Conservation (phyloP, 2,797 vertebrate species). For the Menidia menidia region DNA sequence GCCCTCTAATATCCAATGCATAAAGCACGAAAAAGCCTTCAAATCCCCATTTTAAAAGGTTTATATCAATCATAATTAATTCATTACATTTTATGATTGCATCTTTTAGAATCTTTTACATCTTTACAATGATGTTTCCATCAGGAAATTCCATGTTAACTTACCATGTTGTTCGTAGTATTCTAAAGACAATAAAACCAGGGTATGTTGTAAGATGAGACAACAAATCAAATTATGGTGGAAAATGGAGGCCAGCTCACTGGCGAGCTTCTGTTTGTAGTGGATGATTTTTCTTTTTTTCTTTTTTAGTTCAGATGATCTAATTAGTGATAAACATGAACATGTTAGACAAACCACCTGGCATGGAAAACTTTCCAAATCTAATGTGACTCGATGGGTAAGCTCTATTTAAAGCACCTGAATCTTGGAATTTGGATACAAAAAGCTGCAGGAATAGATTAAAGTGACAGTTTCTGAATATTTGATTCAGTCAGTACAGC, state of each 20-base stretch:
- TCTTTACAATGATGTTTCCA: not conserved
- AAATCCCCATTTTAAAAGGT: no score
- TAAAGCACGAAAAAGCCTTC: no score
- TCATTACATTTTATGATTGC: no score
- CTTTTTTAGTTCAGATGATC: conserved; percentile 15
- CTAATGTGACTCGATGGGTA: not conserved
- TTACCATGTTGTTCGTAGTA: not conserved
- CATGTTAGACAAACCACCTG: conserved; percentile 11
- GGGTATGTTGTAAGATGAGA: not conserved
- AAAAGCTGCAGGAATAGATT: not conserved
- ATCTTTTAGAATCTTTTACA: no score
- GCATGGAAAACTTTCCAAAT: conserved; percentile 7
- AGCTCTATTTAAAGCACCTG: not conserved
- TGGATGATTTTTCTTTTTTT: not conserved
- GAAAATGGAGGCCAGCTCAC: conserved; percentile 6
- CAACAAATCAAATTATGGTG: not conserved
- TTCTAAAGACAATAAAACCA: not conserved
- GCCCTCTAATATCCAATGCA: no score
- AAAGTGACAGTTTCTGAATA: not conserved
- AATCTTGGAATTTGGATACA: not conserved
- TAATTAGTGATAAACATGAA: conserved; percentile 25
- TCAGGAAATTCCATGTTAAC: not conserved
- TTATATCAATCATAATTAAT: no score
- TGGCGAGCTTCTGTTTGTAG: conserved; percentile 11
- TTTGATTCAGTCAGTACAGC: not conserved